A percentile compares a stretch with the other conserved stretches of the same genome.
These are phyloP conservation scores for Spisula solida DNA, from an alignment of 2,888 invertebrate genomes.

Conservation along the genomic window DNA sequence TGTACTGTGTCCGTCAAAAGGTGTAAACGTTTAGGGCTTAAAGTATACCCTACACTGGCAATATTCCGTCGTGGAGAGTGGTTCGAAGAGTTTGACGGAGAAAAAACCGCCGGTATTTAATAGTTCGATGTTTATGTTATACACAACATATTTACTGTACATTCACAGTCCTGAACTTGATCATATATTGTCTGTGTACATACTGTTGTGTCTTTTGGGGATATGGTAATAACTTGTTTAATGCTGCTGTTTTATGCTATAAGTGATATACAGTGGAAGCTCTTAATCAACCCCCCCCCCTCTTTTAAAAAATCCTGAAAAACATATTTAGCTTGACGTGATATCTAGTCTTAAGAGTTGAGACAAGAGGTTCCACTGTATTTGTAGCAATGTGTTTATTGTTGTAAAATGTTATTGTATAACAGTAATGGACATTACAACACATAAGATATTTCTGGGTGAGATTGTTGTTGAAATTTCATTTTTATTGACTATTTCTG, in stretches of 20 bases:
- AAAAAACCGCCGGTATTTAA: constrained; percentile 58
- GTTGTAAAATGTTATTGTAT: too few relatives aligned
- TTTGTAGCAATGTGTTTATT: too few relatives aligned
- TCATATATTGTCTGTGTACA: neutral
- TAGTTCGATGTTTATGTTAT: neutral
- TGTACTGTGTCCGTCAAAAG: constrained; percentile 45
- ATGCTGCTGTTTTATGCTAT: neutral
- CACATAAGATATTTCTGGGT: too few relatives aligned
- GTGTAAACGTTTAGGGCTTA: constrained; percentile 58
- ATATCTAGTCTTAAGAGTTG: too few relatives aligned
- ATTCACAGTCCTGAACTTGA: neutral
- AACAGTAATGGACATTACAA: too few relatives aligned
- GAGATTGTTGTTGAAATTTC: too few relatives aligned
- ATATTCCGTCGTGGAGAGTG: constrained; percentile 59
- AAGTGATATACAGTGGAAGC: neutral
- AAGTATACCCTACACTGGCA: constrained; percentile 63
- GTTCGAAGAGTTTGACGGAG: constrained; percentile 54
- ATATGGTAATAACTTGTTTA: neutral
- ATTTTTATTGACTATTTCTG: too few relatives aligned
- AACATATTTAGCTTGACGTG: too few relatives aligned
- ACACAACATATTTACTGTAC: neutral
- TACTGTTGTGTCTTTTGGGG: neutral
- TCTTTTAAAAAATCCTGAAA: too few relatives aligned
- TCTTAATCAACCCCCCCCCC: neutral
- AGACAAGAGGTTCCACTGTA: too few relatives aligned